These are phyloP conservation scores for Zaprionus vittiger DNA, from an alignment of 1,140 invertebrate genomes.

Conservation along the genomic window DNA sequence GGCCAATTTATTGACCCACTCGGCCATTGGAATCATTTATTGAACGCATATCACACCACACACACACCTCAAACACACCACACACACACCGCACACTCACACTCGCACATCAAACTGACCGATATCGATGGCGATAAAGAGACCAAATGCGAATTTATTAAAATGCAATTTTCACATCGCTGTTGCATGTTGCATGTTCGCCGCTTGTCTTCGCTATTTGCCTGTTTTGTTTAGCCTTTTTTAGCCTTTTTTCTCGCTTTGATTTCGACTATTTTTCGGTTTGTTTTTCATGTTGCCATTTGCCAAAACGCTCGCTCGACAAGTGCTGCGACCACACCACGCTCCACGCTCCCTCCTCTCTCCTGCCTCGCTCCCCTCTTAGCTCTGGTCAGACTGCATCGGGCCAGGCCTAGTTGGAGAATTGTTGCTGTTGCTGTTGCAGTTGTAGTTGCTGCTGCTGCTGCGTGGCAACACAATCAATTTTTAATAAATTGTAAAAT, in stretches of 20 bases:
- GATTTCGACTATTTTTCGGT: constrained; percentile 42
- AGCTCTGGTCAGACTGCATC: constrained; percentile 10
- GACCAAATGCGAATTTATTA: constrained; percentile 76
- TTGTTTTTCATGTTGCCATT: constrained; percentile 61
- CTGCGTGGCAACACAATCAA: constrained; percentile 80
- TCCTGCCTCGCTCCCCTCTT: background rate
- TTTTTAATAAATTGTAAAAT: constrained; percentile 80
- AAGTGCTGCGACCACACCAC: constrained; percentile 48
- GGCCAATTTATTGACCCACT: constrained; percentile 75
- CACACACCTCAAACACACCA: constrained; percentile 2
- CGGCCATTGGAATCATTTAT: constrained; percentile 73
- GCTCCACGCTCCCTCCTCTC: constrained; percentile 8
- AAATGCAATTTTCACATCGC: constrained; percentile 80
- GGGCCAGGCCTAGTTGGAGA: constrained; percentile 32
- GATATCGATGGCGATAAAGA: constrained; percentile 75
- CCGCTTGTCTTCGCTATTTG: constrained; percentile 47
- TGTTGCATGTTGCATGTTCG: constrained; percentile 56
- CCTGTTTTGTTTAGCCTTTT: constrained; percentile 5
- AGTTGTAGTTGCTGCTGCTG: constrained; percentile 25
- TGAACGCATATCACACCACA: constrained; percentile 28
- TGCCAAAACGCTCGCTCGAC: constrained; percentile 60
- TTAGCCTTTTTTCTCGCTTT: constrained; percentile 14
- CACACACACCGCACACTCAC: constrained; percentile 3
- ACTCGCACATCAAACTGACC: constrained; percentile 46
- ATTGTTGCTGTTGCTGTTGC: constrained; percentile 3